Conservation (phyloP, 2,888 invertebrate genomes). For the Spatulosminthurus flaviceps region DNA sequence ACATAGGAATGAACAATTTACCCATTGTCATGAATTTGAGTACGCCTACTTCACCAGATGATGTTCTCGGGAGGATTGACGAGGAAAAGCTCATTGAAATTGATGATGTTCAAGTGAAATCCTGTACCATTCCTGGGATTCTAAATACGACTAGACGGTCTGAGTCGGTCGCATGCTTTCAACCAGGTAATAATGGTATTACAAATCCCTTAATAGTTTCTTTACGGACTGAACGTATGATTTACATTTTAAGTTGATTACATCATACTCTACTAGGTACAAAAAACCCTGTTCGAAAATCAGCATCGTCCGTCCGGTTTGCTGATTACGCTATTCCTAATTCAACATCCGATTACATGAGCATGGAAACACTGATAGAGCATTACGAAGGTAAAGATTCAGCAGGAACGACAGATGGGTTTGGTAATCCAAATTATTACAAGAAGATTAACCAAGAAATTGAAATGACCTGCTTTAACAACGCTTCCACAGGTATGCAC, state of each 20-base stretch:
- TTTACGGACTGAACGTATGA: no score
- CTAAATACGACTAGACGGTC: slow-evolving; percentile 36
- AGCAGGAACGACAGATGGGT: slow-evolving; percentile 26
- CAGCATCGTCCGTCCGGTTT: slow-evolving; percentile 47
- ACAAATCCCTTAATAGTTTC: not conserved
- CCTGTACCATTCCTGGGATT: slow-evolving; percentile 21
- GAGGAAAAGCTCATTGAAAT: slow-evolving; percentile 48
- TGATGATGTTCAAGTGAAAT: slow-evolving; percentile 37
- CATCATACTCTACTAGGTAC: not conserved
- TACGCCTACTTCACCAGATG: slow-evolving; percentile 36
- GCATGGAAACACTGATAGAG: slow-evolving; percentile 56
- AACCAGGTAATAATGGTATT: slow-evolving; percentile 27
- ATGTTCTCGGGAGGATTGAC: slow-evolving; percentile 29
- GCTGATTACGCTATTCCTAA: slow-evolving; percentile 46
- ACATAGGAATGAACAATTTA: slow-evolving; percentile 38
- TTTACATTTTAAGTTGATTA: not conserved
- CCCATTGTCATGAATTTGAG: slow-evolving; percentile 29
- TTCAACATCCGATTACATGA: slow-evolving; percentile 55
- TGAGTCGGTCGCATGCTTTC: slow-evolving; percentile 46
- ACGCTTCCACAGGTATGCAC: not conserved
- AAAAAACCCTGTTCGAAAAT: slow-evolving; percentile 44
- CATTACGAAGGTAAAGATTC: slow-evolving; percentile 29
- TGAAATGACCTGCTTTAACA: slow-evolving; percentile 47
- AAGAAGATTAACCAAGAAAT: slow-evolving; percentile 42
- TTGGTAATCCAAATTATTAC: slow-evolving; percentile 52